Percentiles rank a stretch among this genome's conserved stretches.
phyloP scores from a whole-genome alignment of 2,113 vertebrate species.

The Plecotus auritus region DNA sequence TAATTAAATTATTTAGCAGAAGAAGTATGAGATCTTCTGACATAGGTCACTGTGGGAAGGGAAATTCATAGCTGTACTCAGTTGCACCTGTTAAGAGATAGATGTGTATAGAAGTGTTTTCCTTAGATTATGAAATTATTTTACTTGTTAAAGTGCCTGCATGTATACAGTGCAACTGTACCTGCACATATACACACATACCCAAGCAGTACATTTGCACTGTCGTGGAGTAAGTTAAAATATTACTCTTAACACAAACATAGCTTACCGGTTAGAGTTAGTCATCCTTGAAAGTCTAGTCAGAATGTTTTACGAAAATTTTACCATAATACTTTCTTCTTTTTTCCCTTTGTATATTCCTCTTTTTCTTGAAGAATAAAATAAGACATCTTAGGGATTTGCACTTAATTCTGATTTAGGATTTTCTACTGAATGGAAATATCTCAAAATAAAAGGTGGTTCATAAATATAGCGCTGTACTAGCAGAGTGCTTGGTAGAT shows the following conservation, averaged over 20 bases:
- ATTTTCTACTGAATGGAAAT: constrained; percentile 46
- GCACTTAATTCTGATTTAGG: constrained; percentile 45
- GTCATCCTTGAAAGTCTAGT: constrained; percentile 42
- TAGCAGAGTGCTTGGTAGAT: background rate
- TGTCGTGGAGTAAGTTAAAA: constrained; percentile 34
- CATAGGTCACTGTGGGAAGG: constrained; percentile 78
- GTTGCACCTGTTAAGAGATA: constrained; percentile 72
- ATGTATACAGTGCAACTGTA: background rate
- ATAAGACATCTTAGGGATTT: constrained; percentile 39
- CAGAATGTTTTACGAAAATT: constrained; percentile 42
- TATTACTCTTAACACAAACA: constrained; percentile 10
- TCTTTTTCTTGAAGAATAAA: constrained; percentile 14
- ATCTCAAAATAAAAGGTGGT: constrained; percentile 42
- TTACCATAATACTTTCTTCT: background rate
- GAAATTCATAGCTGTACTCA: constrained; percentile 58
- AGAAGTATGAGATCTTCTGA: constrained; percentile 77
- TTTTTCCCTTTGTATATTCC: background rate
- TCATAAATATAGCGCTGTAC: background rate
- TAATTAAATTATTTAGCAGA: constrained; percentile 85
- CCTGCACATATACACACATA: background rate
- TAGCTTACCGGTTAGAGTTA: constrained; percentile 33
- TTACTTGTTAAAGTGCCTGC: constrained; percentile 44
- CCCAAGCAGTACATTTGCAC: background rate
- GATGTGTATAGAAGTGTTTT: constrained; percentile 39
- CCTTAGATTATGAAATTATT: constrained; percentile 52